These are phyloP conservation scores for Umimayanthus chanpuru DNA, from an alignment of 92 coral and sea anemone genomes.

Conservation along the genomic window DNA sequence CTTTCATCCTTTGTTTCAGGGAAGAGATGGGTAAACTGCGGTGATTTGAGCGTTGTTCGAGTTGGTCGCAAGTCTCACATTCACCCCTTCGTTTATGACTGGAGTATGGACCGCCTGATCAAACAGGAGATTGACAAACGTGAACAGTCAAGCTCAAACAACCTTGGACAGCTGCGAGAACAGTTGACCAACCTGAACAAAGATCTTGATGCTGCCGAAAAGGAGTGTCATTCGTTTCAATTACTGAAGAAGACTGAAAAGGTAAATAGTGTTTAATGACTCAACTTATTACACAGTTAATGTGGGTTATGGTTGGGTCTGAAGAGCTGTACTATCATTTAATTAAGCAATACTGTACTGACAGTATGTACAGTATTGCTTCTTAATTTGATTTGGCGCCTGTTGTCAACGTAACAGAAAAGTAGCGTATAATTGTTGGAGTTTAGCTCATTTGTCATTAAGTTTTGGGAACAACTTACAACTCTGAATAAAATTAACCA, in stretches of 20 bases:
- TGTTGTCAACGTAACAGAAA: too few relatives aligned
- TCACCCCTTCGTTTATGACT: slow-evolving; percentile 57
- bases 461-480: too few relatives aligned
- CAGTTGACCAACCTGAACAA: slow-evolving; percentile 16
- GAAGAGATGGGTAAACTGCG: slow-evolving; percentile 67
- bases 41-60: slow-evolving; percentile 78
- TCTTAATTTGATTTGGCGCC: too few relatives aligned
- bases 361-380: too few relatives aligned
- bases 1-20: slow-evolving; percentile 1
- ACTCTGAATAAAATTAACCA: too few relatives aligned
- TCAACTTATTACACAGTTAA: neutral
- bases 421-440: too few relatives aligned
- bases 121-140: slow-evolving; percentile 47
- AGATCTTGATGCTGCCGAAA: slow-evolving; percentile 41
- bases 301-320: neutral
- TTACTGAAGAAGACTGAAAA: neutral
- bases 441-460: too few relatives aligned
- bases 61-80: slow-evolving; percentile 86
- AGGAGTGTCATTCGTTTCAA: slow-evolving; percentile 30
- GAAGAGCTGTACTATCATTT: too few relatives aligned
- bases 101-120: slow-evolving; percentile 66
- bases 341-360: too few relatives aligned
- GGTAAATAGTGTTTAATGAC: neutral
- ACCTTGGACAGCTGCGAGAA: slow-evolving; percentile 41
- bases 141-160: slow-evolving; percentile 10